Percentiles rank a stretch among this genome's conserved stretches.
Conservation (phyloP, 1,140 invertebrate species). For the Musca domestica region DNA sequence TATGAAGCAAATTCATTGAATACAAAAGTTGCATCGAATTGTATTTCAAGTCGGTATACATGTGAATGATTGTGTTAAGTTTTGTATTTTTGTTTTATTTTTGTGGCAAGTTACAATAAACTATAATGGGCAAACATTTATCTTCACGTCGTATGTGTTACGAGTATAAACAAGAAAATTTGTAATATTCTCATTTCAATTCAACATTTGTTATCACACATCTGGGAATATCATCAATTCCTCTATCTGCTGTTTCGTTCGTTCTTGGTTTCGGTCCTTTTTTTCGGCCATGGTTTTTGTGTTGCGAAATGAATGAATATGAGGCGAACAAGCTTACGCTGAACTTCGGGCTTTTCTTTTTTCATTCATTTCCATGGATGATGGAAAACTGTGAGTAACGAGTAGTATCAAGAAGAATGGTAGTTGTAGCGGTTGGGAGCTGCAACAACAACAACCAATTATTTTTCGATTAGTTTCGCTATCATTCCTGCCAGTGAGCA, state of each 20-base stretch:
- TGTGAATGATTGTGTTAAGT: no score
- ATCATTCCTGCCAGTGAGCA: conserved; percentile 44
- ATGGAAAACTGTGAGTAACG: no score
- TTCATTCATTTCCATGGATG: conserved; percentile 1
- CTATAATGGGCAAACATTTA: conserved; percentile 9
- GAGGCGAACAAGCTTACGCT: neutral
- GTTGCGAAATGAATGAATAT: conserved; percentile 10
- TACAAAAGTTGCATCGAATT: no score
- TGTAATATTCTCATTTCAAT: conserved; percentile 26
- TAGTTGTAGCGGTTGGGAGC: conserved; percentile 22
- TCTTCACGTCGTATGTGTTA: neutral
- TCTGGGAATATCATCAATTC: conserved; percentile 46
- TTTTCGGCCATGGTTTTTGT: conserved; percentile 5
- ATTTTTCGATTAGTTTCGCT: conserved; percentile 54
- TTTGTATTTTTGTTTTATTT: no score
- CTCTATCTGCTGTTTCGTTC: conserved; percentile 31
- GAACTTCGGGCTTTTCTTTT: neutral
- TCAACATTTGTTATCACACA: conserved; percentile 43
- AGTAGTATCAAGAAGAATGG: neutral
- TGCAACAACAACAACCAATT: conserved; percentile 47
- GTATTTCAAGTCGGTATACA: no score
- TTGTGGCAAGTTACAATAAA: conserved; percentile 7
- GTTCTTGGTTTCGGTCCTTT: no score
- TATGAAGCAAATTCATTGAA: no score
- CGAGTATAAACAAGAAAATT: conserved; percentile 10